Evolutionary conservation across 2,797 vertebrate genomes (phyloP), one percentile per base, ranked within the genome.

Genomic region (Amblyopsis hoosieri): DNA sequence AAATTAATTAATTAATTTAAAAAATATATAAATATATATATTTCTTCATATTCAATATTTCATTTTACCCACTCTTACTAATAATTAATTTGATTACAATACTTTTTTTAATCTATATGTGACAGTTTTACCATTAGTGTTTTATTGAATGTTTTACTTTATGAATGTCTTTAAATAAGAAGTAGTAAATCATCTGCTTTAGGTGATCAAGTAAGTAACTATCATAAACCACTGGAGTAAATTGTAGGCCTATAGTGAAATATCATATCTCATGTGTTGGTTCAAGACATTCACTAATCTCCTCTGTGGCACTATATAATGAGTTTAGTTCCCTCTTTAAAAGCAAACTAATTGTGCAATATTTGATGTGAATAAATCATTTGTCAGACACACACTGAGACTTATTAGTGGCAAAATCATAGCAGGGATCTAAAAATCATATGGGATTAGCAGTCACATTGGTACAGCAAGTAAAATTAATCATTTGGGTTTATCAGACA

Each of bases 291-390:
- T 57, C 17, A 63, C 56, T 76, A 71, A 84, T 84, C 66, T 54
- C 12, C 69, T 64, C 58, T 7, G 59, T 55, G 62, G 53, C 60
- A 71, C 51, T 64, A 55, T 61, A 67, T 78, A 84, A 83, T 78
- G 73, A 81, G 67, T 74, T 52, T 62, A 74, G 60, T 78, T 75
- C 75, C 69, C 33, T 61, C 76, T 60, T 52, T 71, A 71, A 81
- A 76, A 67, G 78, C 69, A 78, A 76, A 78, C 66, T 80, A 82
- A 89, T 89, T 85, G 85, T 69, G 45, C 29, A 13, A 45, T 33
- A 45, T 83, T 79, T 87, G 74, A 84, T 76, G 78, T 70, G 57
- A 72, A 67, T 66, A 79, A 80, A 80, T 54, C 57, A 58, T 80
- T 76, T 74, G 55, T 86, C 64, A 77, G 66, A 68, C 51, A 37